Evolutionary conservation across 2,797 vertebrate species (phyloP).

Genomic region (Pipistrellus kuhlii): DNA sequence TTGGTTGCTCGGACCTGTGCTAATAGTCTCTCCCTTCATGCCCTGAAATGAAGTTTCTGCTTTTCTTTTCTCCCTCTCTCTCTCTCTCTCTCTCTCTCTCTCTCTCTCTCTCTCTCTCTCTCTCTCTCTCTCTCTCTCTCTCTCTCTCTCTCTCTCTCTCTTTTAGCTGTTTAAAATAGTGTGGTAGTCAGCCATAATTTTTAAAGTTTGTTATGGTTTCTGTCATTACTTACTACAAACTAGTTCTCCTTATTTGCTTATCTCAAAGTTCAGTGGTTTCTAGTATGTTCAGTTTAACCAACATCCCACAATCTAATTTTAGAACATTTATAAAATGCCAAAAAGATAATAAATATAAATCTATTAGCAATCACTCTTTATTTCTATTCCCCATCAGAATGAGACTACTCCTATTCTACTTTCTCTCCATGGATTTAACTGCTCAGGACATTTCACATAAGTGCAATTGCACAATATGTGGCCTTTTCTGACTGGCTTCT

Average conservation of each 20-base stretch:
- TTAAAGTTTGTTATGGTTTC: not conserved
- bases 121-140: too few species aligned
- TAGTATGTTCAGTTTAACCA: not conserved
- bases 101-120: too few species aligned
- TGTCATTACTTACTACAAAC: slow-evolving; percentile 11
- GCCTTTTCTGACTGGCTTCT: not conserved
- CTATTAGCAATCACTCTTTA: not conserved
- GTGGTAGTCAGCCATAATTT: not conserved
- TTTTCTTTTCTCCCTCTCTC: not conserved
- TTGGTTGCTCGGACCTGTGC: not conserved
- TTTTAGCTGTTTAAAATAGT: slow-evolving; percentile 25
- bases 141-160: not conserved
- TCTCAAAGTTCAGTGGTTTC: not conserved
- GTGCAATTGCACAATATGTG: not conserved
- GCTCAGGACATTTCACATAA: slow-evolving; percentile 1
- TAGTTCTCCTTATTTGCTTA: slow-evolving; percentile 21
- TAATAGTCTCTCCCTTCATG: not conserved
- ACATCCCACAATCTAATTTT: not conserved
- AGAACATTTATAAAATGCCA: not conserved
- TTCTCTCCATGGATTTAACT: not conserved
- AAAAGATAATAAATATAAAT: not conserved
- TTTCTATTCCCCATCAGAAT: not conserved
- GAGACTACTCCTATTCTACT: not conserved
- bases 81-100: too few species aligned
- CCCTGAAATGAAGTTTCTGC: not conserved